Evolutionary conservation across 1,140 invertebrate genomes (phyloP).

Genomic region (Dendroctonus valens): DNA sequence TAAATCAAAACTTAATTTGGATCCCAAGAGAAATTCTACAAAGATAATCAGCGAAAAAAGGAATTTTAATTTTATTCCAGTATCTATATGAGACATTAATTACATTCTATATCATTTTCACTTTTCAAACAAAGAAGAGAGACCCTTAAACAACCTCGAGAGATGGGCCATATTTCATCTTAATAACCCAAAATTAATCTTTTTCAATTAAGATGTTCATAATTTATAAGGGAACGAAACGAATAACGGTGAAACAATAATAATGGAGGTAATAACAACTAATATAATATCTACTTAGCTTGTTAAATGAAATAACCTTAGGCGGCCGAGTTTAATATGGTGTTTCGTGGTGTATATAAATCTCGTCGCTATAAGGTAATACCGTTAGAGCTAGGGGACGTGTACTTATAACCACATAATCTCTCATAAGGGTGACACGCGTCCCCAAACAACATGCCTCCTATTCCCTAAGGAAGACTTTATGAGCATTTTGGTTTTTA

Average conservation of each 20-base stretch:
- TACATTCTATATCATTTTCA: not conserved
- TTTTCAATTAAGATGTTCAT: constrained; percentile 28
- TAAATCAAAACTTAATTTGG: too few relatives aligned
- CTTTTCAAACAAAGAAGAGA: constrained; percentile 1
- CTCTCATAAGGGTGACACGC: constrained; percentile 35
- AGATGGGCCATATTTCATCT: constrained; percentile 13
- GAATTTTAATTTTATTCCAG: too few relatives aligned
- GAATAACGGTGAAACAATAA: constrained; percentile 31
- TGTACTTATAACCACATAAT: constrained; percentile 37
- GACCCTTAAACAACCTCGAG: constrained; percentile 10
- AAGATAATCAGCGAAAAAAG: too few relatives aligned
- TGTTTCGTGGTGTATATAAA: constrained; percentile 34
- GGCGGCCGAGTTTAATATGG: constrained; percentile 30
- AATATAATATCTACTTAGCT: constrained; percentile 33
- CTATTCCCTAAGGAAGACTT: constrained; percentile 28
- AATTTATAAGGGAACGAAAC: constrained; percentile 24
- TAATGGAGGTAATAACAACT: constrained; percentile 31
- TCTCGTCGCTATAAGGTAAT: constrained; percentile 19
- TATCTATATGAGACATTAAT: too few relatives aligned
- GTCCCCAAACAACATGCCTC: constrained; percentile 29
- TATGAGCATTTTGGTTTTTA: constrained; percentile 32
- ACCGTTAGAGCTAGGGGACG: constrained; percentile 23
- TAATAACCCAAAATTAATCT: constrained; percentile 23
- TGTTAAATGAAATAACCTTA: constrained; percentile 35
- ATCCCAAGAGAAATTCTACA: too few relatives aligned